Conservation (phyloP, 2,888 invertebrate genomes). For the Criorhina ranunculi region DNA sequence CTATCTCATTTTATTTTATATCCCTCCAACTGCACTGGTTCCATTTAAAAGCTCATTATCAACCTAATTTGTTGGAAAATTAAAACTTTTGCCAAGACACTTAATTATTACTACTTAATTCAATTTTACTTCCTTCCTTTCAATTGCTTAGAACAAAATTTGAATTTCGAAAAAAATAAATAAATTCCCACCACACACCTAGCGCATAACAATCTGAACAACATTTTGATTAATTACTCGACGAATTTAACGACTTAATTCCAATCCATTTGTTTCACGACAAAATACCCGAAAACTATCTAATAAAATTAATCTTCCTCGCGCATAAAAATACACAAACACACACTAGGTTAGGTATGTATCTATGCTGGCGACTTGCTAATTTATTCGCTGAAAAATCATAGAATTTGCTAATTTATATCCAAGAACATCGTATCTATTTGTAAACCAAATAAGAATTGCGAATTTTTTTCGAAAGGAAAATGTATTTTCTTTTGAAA, state of each 20-base stretch:
- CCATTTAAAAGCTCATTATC: conserved; percentile 44
- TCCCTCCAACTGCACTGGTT: conserved; percentile 24
- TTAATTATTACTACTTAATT: no score
- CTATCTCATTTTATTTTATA: neutral
- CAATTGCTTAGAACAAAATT: conserved; percentile 10
- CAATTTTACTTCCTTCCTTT: no score
- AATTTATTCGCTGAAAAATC: conserved; percentile 60
- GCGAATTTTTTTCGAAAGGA: neutral
- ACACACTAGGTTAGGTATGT: no score
- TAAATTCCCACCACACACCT: conserved; percentile 13
- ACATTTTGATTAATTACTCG: conserved; percentile 62
- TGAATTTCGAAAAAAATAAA: conserved; percentile 31
- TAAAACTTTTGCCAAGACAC: conserved; percentile 45
- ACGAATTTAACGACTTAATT: conserved; percentile 54
- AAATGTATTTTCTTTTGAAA: conserved; percentile 2
- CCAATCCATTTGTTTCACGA: conserved; percentile 58
- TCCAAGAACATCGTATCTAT: conserved; percentile 29
- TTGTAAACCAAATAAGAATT: conserved; percentile 7
- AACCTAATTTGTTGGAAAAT: conserved; percentile 48
- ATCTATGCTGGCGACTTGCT: conserved; percentile 46
- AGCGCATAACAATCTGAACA: conserved; percentile 8
- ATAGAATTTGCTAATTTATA: conserved; percentile 43
- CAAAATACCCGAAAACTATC: conserved; percentile 34
- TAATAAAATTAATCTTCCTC: conserved; percentile 44
- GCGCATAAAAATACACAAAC: neutral